Evolutionary conservation across 2,888 invertebrate species (phyloP), one percentile per base, ranked within the genome.

Genomic region (Galerucella calmariensis): DNA sequence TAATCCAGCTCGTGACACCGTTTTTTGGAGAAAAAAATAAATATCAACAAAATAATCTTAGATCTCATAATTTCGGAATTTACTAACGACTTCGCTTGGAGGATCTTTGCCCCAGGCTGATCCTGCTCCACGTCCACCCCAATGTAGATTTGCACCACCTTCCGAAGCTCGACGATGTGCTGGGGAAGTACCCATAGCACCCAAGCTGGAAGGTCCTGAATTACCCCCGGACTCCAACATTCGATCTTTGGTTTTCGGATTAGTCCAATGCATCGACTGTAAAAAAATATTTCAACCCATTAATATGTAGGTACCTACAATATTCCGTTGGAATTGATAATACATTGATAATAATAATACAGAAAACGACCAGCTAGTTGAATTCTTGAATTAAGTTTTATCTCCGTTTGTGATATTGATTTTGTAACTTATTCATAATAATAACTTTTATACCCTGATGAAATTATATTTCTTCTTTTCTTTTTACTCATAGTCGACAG

Each of bases 251-350:
- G 95, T 95, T 87, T 95, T 96, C 56, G 95, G 94, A 77, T 94
- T 94, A 78, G 94, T 92, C 97, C 97, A 97, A 86, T 97, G 97
- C 95, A 97, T 95, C 69, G 96, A 95, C 93, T 97, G 90, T n/a
- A 48, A 27, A 65, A 58, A 20, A 65, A 71, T 35, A 51, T 35
- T 35, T 35, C 1, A 6, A 35, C 0, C 6, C 35, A 6, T 35
- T 35, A 35, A 6, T 35, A 1, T 35, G 35, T 35, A 35, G 8
- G n/a, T n/a, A n/a, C n/a, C n/a, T n/a, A n/a, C n/a, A 35, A 35
- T 35, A 35, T 6, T 35, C 8, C 35, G 35, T 35, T 35, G 8
- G 8, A 35, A 35, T 35, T 35, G 5, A 35, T 35, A 35, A 35
- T 35, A 35, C 35, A 35, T 35, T 35, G 35, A 8, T 8, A 5